Base-by-base conservation (phyloP, 2,888 invertebrate genomes). In the Troilus luridus region DNA sequence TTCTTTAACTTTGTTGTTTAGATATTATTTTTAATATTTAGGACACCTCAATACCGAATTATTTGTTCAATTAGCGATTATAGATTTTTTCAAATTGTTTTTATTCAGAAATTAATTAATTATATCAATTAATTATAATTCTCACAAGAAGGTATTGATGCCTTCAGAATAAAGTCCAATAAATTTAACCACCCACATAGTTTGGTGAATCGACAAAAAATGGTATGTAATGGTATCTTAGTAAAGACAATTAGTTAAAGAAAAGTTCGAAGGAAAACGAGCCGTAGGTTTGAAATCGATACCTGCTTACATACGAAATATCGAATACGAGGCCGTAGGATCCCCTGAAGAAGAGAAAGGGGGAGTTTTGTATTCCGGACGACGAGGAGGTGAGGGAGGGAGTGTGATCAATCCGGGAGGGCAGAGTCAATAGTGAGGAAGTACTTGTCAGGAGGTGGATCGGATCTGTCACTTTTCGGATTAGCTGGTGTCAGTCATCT, bases 351-450 rank as follows among this genome's bases (percentile, higher is more conserved):
- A 41, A 19, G 72, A 41, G 7, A 27, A 17, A 77, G 41, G 41
- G 81, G n/a, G 56, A 58, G 85, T 85, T 85, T 85, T 85, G 85
- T 85, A 85, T 85, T 85, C 85, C 85, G n/a, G 56, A 10, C 56
- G 21, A n/a, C 11, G 85, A 58, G 27, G 12, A 41, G 54, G 85
- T 21, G 54, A 19, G 12, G 7, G 17, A 14, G n/a, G 56, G 85
- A 56, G 21, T 85, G 81, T 81, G 85, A 85, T 85, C 85, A 85
- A 85, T 85, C 85, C 56, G 5, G 54, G 41, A 19, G 56, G n/a
- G 11, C 56, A 85, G 11, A 85, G 85, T 56, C 85, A 85, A 85
- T 85, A 85, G 85, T 85, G 6, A 85, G 85, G 85, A 85, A 85
- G 56, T 56, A 85, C 85, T 85, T 85, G 85, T 85, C 85, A 58